A percentile compares a stretch with the other conserved stretches of the same genome.
phyloP scores from a whole-genome alignment of 2,888 invertebrate species.

The Tethea ocularis region DNA sequence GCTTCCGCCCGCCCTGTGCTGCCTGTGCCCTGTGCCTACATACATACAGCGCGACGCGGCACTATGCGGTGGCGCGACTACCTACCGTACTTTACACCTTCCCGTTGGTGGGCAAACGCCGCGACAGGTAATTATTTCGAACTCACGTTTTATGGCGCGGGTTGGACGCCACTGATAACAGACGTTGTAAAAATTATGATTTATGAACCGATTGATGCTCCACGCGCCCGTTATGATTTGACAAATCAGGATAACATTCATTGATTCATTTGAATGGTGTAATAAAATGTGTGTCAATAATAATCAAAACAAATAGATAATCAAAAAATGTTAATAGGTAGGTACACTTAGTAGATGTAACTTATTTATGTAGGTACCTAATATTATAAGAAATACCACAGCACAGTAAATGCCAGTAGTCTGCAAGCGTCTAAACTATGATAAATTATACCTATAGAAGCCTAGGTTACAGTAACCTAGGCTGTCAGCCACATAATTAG shows the following conservation, averaged over 20 bases:
- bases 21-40: constrained; percentile 53
- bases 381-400: not conserved
- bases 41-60: constrained; percentile 23
- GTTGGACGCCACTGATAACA: constrained; percentile 38
- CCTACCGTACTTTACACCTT: constrained; percentile 26
- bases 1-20: constrained; percentile 75
- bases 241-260: constrained; percentile 6
- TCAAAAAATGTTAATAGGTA: not conserved
- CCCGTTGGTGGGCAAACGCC: constrained; percentile 10
- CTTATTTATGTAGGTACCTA: not conserved
- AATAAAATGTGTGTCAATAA: not conserved
- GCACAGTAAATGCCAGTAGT: not conserved
- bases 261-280: not conserved
- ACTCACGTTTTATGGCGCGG: constrained; percentile 42
- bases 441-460: not conserved
- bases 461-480: too few species aligned
- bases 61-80: constrained; percentile 19
- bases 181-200: constrained; percentile 25
- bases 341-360: not conserved
- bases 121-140: constrained; percentile 45
- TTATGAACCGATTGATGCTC: constrained; percentile 13
- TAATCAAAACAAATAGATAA: not conserved
- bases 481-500: constrained; percentile 1
- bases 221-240: not conserved
- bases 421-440: not conserved